Base-by-base conservation (phyloP, 2,113 vertebrate species). In the Anolis sagrei region DNA sequence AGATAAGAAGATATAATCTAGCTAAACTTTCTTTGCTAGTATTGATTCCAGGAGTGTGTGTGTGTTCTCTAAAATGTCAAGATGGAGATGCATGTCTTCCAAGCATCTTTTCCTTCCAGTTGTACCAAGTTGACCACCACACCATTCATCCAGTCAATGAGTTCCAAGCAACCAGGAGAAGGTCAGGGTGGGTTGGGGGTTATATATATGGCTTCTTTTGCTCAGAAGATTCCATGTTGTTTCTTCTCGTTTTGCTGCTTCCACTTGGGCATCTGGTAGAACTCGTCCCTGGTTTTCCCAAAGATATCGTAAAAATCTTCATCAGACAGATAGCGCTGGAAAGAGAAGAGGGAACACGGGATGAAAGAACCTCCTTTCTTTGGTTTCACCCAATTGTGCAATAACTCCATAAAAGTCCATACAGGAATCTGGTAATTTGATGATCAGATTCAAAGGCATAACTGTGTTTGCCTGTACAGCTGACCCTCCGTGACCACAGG, bases 211-310 rank as follows among this genome's bases (percentile, higher is more conserved):
- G 0, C 7, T 34, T 25, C 58, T 8, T 64, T 78, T 32, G 1
- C 62, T 98, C 94, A 99, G 95, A 99, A 99, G 78, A 99, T 95
- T 79, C 98, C 97, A 0, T 94, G 93, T 48, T 97, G 97, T 88
- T 98, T 97, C 94, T 99, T 99, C 89, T 99, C 89, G 0, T 97
- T 97, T 64, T 93, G 97, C 93, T 99, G 98, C 79, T 96, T 97
- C 98, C 98, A 99, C 88, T 92, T 96, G n/a, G 98, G 98, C 95
- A 98, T 94, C 61, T 97, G 94, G 86, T 93, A 95, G 93, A 99
- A 99, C 77, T 98, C 96, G 0, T 95, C 13, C 77, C 97, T 97
- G 81, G 92, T 95, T 69, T 96, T 97, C 48, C 98, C 97, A 0
- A 99, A 97, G 92, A 99, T 95, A 11, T 92, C 96, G 0, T 96